Base-by-base conservation (phyloP, 2,113 vertebrate species). In the Ictidomys tridecemlineatus region DNA sequence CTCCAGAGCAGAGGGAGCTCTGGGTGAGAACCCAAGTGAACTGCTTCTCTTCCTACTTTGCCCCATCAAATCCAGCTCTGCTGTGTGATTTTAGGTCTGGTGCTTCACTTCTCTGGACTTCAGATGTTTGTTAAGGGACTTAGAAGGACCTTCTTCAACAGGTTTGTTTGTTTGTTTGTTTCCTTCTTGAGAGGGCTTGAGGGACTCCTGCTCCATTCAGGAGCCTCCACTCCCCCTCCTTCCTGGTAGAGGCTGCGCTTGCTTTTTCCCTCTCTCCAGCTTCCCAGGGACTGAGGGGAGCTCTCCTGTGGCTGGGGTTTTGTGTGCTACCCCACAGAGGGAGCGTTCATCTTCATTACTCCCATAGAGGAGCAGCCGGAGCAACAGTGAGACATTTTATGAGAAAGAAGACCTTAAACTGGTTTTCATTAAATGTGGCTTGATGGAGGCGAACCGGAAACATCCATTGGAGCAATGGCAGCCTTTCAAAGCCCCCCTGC, bases 401-500 rank as follows among this genome's bases (percentile, higher is more conserved):
- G 97, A 97, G 97, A 97, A 98, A 98, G 98, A 98, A 97, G 97
- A 98, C 96, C 96, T 98, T 93, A 97, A 92, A 97, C 97, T 98
- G 98, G 98, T 98, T 98, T 98, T 97, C 98, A 98, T 98, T 98
- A 98, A 97, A 97, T 72, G 87, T 91, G 96, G 92, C 96, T 98
- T 97, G 96, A 93, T 97, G 97, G 97, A 98, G 96, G 97, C 73
- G 63, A 97, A 97, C 96, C 98, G 98, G 98, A 98, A 98, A 97
- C 97, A 96, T 96, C 95, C 96, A 97, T 24, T 97, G 97, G 92
- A 97, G 97, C 96, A 96, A 96, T 97, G 98, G 98, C 97, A 97
- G 97, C 96, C 96, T 98, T 98, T 98, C 98, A 98, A 98, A 98
- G 98, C 97, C 96, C 98, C 98, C 98, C 98, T 97, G 96, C 97